Base-by-base conservation (phyloP, 2,888 invertebrate genomes). In the Gonocerus acuteangulatus region DNA sequence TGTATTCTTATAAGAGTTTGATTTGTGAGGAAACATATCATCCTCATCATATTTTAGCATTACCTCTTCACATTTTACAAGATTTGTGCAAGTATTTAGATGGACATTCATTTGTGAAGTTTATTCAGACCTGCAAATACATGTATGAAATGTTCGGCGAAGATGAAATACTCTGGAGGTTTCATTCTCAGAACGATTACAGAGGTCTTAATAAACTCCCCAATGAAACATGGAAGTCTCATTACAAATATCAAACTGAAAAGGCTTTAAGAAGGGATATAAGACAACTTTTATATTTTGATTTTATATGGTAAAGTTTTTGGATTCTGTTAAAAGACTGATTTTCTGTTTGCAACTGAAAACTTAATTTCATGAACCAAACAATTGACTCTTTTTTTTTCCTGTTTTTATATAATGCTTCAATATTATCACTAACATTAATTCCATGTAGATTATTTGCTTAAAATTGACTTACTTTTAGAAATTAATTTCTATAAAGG, bases 111-210 rank as follows among this genome's bases (percentile, higher is more conserved):
- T 59, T 59, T 59, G 21, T 39, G 4, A 59, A 36, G 27, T 48
- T 60, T 9, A 19, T 13, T 3, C 15, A 23, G 18, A 39, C 59
- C 4, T 59, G 48, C 47, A 54, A 45, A 42, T 49, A 48, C 59
- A 48, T 62, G 2, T 60, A 52, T 48, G 54, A 60, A 21, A 60
- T 23, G 2, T 60, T 62, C 51, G 48, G 44, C 2, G 54, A 61
- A 21, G 64, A 64, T 44, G 61, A 58, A 51, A 51, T 18, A 36
- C 54, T 63, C 36, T 66, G 62, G 61, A 60, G 62, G 48, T 61
- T 57, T 71, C 42, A 47, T 23, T 47, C 57, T 27, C 21, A 21
- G 15, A 16, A 21, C 11, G 42, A 42, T 21, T 72, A 68, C 19
- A 49, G 42, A 23, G 15, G 42, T 16, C 16, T 54, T 19, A 54